These are phyloP conservation scores for Phyllostomus hastatus DNA, from an alignment of 2,113 vertebrate genomes.

Conservation along the genomic window DNA sequence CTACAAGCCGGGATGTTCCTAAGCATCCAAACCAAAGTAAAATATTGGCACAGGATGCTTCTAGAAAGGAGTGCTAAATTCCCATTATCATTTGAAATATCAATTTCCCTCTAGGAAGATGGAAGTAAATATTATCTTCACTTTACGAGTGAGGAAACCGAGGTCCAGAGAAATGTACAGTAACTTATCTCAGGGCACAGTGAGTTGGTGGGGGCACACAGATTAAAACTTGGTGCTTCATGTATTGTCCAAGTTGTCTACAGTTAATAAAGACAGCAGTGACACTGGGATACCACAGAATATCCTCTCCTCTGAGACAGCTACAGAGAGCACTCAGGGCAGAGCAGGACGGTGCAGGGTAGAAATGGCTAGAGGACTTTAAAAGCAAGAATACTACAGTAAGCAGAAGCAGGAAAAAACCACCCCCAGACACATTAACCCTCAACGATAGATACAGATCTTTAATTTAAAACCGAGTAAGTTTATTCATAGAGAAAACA, in stretches of 20 bases:
- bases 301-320: not conserved
- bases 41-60: not conserved
- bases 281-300: not conserved
- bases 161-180: not conserved
- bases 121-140: not conserved
- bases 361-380: conserved; percentile 46
- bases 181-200: not conserved
- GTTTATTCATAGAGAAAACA: conserved; percentile 79
- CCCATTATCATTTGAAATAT: not conserved
- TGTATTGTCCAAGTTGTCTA: not conserved
- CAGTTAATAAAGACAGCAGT: not conserved
- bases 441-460: conserved; percentile 75
- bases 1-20: not conserved
- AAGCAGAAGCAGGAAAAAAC: conserved; percentile 60
- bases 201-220: not conserved
- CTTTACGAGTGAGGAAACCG: not conserved
- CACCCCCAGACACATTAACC: conserved; percentile 3
- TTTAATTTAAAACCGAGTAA: conserved; percentile 80
- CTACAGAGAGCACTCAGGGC: not conserved
- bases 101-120: not conserved
- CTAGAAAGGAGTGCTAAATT: not conserved
- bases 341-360: conserved; percentile 16
- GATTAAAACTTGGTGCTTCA: not conserved
- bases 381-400: conserved; percentile 55
- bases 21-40: not conserved